A percentile compares a stretch with the other conserved stretches of the same genome.
These are phyloP conservation scores for Hippoglossus stenolepis DNA, from an alignment of 2,113 vertebrate species.

Conservation along the genomic window DNA sequence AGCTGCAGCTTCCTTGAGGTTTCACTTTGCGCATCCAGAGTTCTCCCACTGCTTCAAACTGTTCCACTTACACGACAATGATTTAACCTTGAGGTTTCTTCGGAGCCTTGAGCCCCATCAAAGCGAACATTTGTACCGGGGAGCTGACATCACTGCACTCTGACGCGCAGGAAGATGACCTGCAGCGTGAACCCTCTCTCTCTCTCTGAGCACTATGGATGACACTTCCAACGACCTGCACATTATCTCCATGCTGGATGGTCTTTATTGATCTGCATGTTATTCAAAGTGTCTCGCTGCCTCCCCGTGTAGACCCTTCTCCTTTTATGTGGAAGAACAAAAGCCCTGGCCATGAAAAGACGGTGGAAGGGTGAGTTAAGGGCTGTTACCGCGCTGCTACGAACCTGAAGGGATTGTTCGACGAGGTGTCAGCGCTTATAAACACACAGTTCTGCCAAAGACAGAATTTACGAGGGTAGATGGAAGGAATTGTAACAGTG, in stretches of 20 bases:
- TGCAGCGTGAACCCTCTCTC: constrained; percentile 36
- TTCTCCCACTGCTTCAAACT: not conserved
- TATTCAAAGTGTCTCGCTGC: constrained; percentile 66
- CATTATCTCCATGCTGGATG: constrained; percentile 55
- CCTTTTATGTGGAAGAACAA: constrained; percentile 72
- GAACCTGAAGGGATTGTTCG: constrained; percentile 50
- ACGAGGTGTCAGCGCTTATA: constrained; percentile 57
- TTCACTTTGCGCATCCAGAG: not conserved
- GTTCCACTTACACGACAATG: constrained; percentile 1
- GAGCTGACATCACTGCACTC: not conserved
- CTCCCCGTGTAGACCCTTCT: constrained; percentile 34
- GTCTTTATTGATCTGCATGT: constrained; percentile 75
- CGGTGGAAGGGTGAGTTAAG: constrained; percentile 61
- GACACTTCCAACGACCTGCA: constrained; percentile 46
- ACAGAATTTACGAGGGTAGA: constrained; percentile 39
- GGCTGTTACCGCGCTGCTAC: constrained; percentile 34
- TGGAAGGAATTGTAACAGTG: constrained; percentile 13
- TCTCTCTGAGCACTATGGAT: constrained; percentile 36
- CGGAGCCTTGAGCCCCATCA: constrained; percentile 21
- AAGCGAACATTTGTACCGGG: constrained; percentile 12
- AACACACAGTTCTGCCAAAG: constrained; percentile 33
- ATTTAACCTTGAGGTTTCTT: constrained; percentile 7
- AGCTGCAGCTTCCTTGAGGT: not conserved
- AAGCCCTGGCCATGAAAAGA: constrained; percentile 58
- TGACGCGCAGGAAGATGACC: constrained; percentile 31